Evolutionary conservation across 30 jellyfish, hydroid and myxozoan species (phyloP), one percentile per base, ranked within the genome.

Genomic region (Chironex yamaguchii): DNA sequence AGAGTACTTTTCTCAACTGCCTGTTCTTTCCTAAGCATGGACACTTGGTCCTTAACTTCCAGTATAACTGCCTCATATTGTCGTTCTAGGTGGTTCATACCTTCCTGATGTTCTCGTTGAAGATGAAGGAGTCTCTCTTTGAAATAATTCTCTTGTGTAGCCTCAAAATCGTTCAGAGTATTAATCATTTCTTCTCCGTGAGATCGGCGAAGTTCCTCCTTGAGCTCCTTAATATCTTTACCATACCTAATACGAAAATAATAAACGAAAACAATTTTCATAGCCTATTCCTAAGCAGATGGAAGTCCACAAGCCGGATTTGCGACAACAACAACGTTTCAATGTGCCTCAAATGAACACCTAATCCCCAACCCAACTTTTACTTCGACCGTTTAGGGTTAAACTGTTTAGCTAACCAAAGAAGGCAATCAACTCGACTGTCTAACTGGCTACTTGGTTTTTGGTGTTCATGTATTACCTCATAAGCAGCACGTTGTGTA

Each of bases 101-200:
- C 79, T 29, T 36, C 62, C 67, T 84, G 88, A 42, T 84, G 94
- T 29, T 84, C 94, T 34, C 54, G 82, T n/a, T 84, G 89, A 0
- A 84, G 72, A 72, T 34, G 73, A 23, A 52, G 34, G 66, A 84
- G 82, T 42, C 79, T 71, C 79, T 84, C 94, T 54, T 84, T 70
- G 54, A 84, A 84, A 34, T 84, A 84, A 20, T 84, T 73, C 75
- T 84, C 94, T 28, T 84, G 94, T 1, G 52, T 86, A 51, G 88
- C 27, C 67, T 84, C 94, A 64, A 84, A 84, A 32, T 72, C 82
- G 36, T 86, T 79, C 31, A 84, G 49, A 3, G 86, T 36, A 28
- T 58, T 78, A 30, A 84, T 62, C 88, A 84, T 70, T 21, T 71
- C 94, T 29, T 84, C 88, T 17, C 94, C 94, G 71, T 81, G 64